phyloP scores from a whole-genome alignment of 37 sponge, comb jelly and placozoan species.

The Aplysina aerophoba region DNA sequence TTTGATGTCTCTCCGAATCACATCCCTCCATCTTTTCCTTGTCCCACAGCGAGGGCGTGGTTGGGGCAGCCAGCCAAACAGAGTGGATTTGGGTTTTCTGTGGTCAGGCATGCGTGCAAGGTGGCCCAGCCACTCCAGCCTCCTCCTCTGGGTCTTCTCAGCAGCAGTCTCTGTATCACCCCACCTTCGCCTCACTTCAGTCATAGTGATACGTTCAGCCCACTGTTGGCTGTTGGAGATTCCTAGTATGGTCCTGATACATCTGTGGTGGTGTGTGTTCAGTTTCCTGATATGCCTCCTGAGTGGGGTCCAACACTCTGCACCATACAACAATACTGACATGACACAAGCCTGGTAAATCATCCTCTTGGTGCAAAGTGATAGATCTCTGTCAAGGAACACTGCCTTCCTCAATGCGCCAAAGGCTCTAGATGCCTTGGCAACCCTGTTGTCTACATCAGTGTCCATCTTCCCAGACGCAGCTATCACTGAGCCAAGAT shows the following conservation, averaged over 20 bases:
- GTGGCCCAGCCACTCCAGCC: constrained; percentile 40
- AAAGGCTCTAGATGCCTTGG: constrained; percentile 35
- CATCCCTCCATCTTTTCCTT: no score
- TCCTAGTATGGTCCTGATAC: constrained; percentile 41
- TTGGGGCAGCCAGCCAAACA: no score
- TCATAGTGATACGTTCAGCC: constrained; percentile 29
- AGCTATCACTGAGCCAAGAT: constrained; percentile 27
- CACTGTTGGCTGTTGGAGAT: constrained; percentile 40
- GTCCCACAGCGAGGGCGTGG: no score
- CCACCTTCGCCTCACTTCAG: constrained; percentile 44
- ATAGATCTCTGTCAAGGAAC: constrained; percentile 23
- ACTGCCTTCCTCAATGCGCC: constrained; percentile 39
- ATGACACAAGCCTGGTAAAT: constrained; percentile 28
- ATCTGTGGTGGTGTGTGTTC: constrained; percentile 52
- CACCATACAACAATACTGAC: constrained; percentile 37
- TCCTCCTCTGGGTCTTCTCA: neutral
- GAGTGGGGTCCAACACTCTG: constrained; percentile 44
- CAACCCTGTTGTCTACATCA: constrained; percentile 24
- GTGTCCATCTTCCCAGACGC: constrained; percentile 31
- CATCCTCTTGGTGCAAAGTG: constrained; percentile 13
- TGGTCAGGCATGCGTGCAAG: constrained; percentile 30
- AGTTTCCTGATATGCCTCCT: constrained; percentile 24
- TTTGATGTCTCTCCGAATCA: no score
- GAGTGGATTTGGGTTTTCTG: no score
- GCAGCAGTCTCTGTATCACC: constrained; percentile 29